Evolutionary conservation across 2,888 invertebrate species (phyloP).

Genomic region (Sinohyriopsis cumingii): DNA sequence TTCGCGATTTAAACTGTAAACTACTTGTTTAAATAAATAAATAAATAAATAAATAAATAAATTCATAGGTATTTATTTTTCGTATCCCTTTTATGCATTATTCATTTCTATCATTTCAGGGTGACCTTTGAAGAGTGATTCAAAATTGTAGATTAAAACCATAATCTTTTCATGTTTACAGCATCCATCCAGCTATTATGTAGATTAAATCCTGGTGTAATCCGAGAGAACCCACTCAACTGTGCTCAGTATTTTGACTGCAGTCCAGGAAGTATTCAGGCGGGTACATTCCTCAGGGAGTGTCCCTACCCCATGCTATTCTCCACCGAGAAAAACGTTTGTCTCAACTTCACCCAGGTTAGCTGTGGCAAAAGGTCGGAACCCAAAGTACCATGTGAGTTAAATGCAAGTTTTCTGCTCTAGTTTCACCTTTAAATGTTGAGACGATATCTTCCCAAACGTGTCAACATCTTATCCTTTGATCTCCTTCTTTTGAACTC

Average conservation of each 20-base stretch:
- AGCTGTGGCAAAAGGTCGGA: conserved; percentile 39
- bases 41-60: too few species aligned
- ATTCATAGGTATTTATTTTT: too few species aligned
- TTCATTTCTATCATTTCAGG: too few species aligned
- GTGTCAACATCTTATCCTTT: too few species aligned
- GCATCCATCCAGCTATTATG: conserved; percentile 39
- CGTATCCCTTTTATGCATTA: too few species aligned
- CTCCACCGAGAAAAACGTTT: conserved; percentile 24
- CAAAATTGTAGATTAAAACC: too few species aligned
- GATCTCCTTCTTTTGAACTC: too few species aligned
- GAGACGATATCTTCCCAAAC: too few species aligned
- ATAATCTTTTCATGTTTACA: conserved; percentile 14
- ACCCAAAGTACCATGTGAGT: conserved; percentile 45
- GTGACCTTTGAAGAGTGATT: too few species aligned
- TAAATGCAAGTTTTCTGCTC: background rate
- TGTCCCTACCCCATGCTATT: conserved; percentile 52
- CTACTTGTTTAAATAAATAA: too few species aligned
- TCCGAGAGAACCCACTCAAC: conserved; percentile 43
- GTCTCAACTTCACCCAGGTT: conserved; percentile 44
- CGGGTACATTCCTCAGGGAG: conserved; percentile 45
- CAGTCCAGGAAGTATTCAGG: conserved; percentile 34
- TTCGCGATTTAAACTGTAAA: too few species aligned
- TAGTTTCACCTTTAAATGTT: too few species aligned
- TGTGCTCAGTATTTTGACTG: conserved; percentile 54
- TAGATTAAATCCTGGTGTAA: conserved; percentile 34